Base-by-base conservation (phyloP, 2,888 invertebrate genomes). In the Phaedon cochleariae region DNA sequence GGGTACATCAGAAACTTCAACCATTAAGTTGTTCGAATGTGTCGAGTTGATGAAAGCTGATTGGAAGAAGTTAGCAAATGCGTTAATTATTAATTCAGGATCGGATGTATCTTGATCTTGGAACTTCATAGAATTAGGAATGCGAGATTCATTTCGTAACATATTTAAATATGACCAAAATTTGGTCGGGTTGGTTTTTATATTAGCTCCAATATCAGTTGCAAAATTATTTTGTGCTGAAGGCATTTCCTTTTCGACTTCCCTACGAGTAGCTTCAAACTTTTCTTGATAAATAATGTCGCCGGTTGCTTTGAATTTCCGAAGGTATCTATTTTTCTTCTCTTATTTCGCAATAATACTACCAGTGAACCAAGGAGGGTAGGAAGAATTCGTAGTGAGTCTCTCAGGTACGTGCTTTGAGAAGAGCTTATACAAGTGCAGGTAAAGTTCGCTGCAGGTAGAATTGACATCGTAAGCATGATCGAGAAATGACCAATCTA, bases 61-160 rank as follows among this genome's bases (percentile, higher is more conserved):
- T 55, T 37, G 54, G 54, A 31, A 54, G 34, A 54, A 54, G 34
- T 31, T 54, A 31, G 54, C 54, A 54, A 54, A 54, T 18, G 34
- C 29, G 15, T 54, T 54, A 34, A 54, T 34, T 18, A 58, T 37
- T 9, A 34, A 1, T 17, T 41, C 31, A 10, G 58, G 45, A 46
- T 58, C 34, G 18, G 45, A 45, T 37, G 15, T 45, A 22, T 22
- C 21, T 17, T 17, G 18, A 26, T n/a, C 45, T 45, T 45, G 53
- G 20, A 34, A 53, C 17, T 20, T 53, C 53, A 31, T 29, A n/a
- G 53, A 7, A 17, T 15, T 31, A 15, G 53, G 29, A 20, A 53
- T 31, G 53, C 53, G 31, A 31, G 53, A 31, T 17, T 53, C 41
- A 55, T 55, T 55, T 20, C 22, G 41, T 41, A 55, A 37, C n/a